phyloP scores from a whole-genome alignment of 37 sponge, comb jelly and placozoan genomes.

The Beroe ovata region DNA sequence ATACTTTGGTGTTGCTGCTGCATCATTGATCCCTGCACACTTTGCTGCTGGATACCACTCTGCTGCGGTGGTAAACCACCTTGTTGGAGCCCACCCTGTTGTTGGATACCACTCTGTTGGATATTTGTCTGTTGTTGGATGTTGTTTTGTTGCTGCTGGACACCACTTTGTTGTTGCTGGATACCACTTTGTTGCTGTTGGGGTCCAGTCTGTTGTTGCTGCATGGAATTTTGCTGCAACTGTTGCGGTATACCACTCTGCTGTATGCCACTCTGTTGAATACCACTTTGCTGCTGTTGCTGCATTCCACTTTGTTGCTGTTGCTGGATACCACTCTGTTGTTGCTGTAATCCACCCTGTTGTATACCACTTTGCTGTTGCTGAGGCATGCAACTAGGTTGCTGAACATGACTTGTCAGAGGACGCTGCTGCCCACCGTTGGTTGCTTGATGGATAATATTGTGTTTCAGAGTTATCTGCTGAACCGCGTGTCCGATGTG shows the following conservation, averaged over 20 bases:
- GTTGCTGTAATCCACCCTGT: neutral
- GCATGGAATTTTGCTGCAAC: too few relatives aligned
- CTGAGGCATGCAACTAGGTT: too few relatives aligned
- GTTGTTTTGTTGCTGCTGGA: neutral
- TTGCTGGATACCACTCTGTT: neutral
- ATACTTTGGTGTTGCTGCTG: slow-evolving; percentile 14
- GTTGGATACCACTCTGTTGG: neutral
- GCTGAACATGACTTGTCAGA: neutral
- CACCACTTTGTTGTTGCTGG: neutral
- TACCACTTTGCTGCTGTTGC: neutral
- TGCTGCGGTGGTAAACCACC: too few relatives aligned
- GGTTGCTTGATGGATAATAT: neutral
- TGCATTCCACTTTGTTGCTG: slow-evolving; percentile 4
- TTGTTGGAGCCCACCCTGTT: slow-evolving; percentile 26
- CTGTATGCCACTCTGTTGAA: neutral
- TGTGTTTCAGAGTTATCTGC: slow-evolving; percentile 30
- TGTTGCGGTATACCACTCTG: neutral
- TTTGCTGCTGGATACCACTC: neutral
- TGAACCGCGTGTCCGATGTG: slow-evolving; percentile 23
- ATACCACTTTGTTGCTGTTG: neutral
- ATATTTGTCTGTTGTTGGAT: slow-evolving; percentile 30
- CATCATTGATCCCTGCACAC: neutral
- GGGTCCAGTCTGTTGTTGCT: neutral
- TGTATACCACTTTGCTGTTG: too few relatives aligned
- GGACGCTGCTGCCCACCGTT: neutral